phyloP scores from a whole-genome alignment of 2,888 invertebrate genomes.

The Cylindroiulus punctatus region DNA sequence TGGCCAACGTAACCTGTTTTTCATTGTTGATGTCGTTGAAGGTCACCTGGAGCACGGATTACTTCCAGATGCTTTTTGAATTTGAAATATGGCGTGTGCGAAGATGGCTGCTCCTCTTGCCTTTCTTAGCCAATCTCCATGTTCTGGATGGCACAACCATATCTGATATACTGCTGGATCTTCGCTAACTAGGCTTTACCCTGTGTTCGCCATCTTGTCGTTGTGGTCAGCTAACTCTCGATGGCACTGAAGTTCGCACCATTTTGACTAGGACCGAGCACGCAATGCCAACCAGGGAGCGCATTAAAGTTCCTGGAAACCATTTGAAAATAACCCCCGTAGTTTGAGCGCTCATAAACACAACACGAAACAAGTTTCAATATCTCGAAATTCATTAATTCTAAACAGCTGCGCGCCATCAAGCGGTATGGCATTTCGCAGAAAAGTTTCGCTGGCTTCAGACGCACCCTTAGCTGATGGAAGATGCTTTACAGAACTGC shows the following conservation, averaged over 20 bases:
- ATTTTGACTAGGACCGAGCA: not conserved
- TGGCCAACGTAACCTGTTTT: conserved; percentile 25
- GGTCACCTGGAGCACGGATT: conserved; percentile 34
- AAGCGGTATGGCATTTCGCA: not conserved
- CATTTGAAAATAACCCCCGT: conserved; percentile 11
- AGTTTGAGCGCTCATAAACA: conserved; percentile 29
- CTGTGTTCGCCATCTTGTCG: not conserved
- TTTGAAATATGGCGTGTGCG: conserved; percentile 40
- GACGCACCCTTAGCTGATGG: not conserved
- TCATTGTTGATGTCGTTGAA: conserved; percentile 38
- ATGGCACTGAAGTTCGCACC: conserved; percentile 27
- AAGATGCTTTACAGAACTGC: not conserved
- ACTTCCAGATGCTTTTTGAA: conserved; percentile 33
- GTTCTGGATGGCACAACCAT: not conserved
- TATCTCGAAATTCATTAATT: conserved; percentile 34
- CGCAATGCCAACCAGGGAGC: not conserved
- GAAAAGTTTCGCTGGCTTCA: not conserved
- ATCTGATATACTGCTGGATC: conserved; percentile 8
- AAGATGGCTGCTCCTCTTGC: not conserved
- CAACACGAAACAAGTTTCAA: conserved; percentile 38
- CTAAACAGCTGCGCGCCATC: not conserved
- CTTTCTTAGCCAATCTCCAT: not conserved
- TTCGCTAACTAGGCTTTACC: not conserved
- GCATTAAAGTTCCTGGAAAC: conserved; percentile 13
- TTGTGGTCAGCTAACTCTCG: not conserved